Conservation (phyloP, 2,113 vertebrate genomes). For the Atlantisia rogersi region DNA sequence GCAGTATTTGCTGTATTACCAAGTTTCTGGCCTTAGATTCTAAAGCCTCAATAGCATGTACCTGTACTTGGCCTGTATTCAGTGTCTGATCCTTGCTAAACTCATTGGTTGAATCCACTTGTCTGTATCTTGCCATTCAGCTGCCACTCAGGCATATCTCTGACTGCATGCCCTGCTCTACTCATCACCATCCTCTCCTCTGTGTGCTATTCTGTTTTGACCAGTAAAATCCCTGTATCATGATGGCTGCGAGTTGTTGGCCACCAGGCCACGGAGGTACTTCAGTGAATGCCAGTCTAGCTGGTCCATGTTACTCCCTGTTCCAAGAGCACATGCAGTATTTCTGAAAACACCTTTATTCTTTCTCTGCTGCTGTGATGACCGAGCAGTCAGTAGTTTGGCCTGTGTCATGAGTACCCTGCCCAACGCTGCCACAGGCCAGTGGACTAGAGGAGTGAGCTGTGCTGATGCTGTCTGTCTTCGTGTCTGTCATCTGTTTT, state of each 20-base stretch:
- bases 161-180: accelerated
- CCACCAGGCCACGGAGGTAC: not conserved
- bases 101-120: not conserved
- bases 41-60: not conserved
- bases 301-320: not conserved
- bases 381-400: not conserved
- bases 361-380: not conserved
- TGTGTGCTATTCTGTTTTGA: not conserved
- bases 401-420: not conserved
- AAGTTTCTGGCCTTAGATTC: not conserved
- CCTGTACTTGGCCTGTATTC: not conserved
- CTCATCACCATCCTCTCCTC: not conserved
- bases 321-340: not conserved
- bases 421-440: not conserved
- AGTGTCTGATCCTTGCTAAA: not conserved
- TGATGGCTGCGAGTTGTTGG: not conserved
- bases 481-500: not conserved
- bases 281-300: not conserved
- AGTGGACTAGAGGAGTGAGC: not conserved
- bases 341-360: not conserved
- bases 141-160: not conserved
- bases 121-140: not conserved
- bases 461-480: not conserved
- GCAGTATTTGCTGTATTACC: not conserved
- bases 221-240: not conserved